A percentile compares a stretch with the other conserved stretches of the same genome.
phyloP scores from a whole-genome alignment of 2,888 invertebrate genomes.

The Microchrysa polita region DNA sequence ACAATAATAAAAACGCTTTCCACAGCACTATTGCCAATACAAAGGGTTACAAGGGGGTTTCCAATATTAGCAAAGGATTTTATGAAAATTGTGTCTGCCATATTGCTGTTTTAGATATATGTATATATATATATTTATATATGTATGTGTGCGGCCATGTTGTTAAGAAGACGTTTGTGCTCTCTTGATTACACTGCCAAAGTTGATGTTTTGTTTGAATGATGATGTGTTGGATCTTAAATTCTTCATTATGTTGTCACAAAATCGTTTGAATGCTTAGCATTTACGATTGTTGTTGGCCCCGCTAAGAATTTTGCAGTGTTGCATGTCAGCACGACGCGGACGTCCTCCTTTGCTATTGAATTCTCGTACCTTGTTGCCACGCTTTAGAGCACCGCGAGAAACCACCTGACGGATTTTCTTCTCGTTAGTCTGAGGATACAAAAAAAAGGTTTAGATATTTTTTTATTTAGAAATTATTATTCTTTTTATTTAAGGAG shows the following conservation, averaged over 20 bases:
- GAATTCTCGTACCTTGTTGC: slow-evolving; percentile 68
- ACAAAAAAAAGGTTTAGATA: slow-evolving; percentile 35
- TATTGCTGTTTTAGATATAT: no score
- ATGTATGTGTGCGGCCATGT: slow-evolving; percentile 34
- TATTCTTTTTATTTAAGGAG: no score
- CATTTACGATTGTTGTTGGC: slow-evolving; percentile 73
- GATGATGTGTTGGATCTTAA: neutral
- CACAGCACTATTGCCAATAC: neutral
- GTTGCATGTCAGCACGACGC: slow-evolving; percentile 68
- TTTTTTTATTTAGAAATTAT: no score
- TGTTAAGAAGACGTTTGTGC: slow-evolving; percentile 39
- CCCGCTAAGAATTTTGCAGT: slow-evolving; percentile 67
- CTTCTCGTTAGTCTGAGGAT: slow-evolving; percentile 63
- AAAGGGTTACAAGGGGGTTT: no score
- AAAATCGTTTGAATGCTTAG: slow-evolving; percentile 58
- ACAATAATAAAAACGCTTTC: no score
- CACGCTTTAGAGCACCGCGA: slow-evolving; percentile 67
- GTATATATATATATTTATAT: no score
- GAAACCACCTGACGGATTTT: slow-evolving; percentile 65
- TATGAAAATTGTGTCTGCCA: slow-evolving; percentile 12
- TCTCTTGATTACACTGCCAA: neutral
- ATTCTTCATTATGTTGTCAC: no score
- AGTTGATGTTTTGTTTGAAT: neutral
- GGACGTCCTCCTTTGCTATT: slow-evolving; percentile 67
- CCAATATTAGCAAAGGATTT: slow-evolving; percentile 18